These are phyloP conservation scores for Ammodytes dubius DNA, from an alignment of 2,113 vertebrate genomes.

Conservation along the genomic window DNA sequence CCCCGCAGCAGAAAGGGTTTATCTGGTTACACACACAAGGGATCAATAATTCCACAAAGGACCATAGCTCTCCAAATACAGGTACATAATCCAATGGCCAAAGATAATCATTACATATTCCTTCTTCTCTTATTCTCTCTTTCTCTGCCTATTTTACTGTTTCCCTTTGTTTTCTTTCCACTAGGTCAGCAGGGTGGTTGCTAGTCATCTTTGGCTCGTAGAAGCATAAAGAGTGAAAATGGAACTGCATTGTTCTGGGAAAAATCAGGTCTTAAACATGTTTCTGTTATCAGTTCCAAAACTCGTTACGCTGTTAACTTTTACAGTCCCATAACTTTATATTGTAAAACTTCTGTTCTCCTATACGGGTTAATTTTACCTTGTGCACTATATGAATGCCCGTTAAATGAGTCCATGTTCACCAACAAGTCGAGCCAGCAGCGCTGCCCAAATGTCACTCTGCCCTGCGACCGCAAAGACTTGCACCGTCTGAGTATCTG, in stretches of 20 bases:
- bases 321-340: conserved; percentile 57
- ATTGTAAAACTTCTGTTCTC: conserved; percentile 47
- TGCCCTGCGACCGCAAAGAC: not conserved
- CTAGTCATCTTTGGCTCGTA: conserved; percentile 18
- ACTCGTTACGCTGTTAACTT: conserved; percentile 46
- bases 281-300: conserved; percentile 61
- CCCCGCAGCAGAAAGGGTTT: conserved; percentile 71
- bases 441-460: conserved; percentile 21
- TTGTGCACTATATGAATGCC: not conserved
- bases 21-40: conserved; percentile 75
- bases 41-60: conserved; percentile 77
- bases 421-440: conserved; percentile 33
- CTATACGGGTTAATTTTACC: conserved; percentile 18
- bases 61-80: conserved; percentile 62
- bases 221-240: conserved; percentile 33
- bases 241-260: conserved; percentile 35
- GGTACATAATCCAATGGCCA: conserved; percentile 73
- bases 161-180: conserved; percentile 32
- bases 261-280: conserved; percentile 36
- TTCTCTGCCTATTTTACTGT: conserved; percentile 22
- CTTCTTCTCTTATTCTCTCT: conserved; percentile 15
- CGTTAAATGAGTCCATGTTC: conserved; percentile 20
- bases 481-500: conserved; percentile 61
- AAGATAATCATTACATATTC: conserved; percentile 68
- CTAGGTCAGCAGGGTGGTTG: conserved; percentile 43